Evolutionary conservation across 2,888 invertebrate genomes (phyloP), one percentile per base, ranked within the genome.

Genomic region (Nephrotoma appendiculata): DNA sequence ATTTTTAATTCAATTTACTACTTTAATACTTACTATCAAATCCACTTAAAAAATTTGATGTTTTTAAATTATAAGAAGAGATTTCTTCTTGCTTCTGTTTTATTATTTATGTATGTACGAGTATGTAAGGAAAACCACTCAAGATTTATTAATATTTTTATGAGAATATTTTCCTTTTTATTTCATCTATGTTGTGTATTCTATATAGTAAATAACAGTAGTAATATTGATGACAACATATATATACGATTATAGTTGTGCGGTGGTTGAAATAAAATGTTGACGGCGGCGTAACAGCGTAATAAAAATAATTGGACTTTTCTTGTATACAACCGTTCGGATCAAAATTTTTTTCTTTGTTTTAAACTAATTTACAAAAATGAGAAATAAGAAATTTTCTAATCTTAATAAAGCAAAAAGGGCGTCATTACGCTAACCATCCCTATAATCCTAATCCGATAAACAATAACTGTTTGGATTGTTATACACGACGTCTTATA

Each of bases 141-240:
- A 84, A 84, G 84, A 84, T 84, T 84, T 84, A 84, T 84, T 84
- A 84, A 84, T 84, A 84, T 84, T 84, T 84, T 84, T 71, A 71
- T 71, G 71, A 71, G 71, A 71, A 19, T 71, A 31, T 71, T 71
- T 71, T 71, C 31, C 71, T 71, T 71, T 71, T 71, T 71, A 57
- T 57, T 15, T 19, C 19, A 44, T 44, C 44, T 44, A 19, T 71
- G 71, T 31, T 2, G 1, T 71, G 31, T 71, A 9, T 52, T 52
- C 6, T 31, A 71, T 71, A 71, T 71, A 48, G 48, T 12, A 31
- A 31, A 31, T 31, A 31, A 31, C 31, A 31, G 31, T 3, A 31
- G 31, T 31, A 31, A 3, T 31, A 12, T 48, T 5, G 12, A 48
- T 48, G 48, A 48, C 12, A 31, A 15, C 15, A 57, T 57, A 52